Conservation (phyloP, 2,888 invertebrate genomes). For the Meganola albula region DNA sequence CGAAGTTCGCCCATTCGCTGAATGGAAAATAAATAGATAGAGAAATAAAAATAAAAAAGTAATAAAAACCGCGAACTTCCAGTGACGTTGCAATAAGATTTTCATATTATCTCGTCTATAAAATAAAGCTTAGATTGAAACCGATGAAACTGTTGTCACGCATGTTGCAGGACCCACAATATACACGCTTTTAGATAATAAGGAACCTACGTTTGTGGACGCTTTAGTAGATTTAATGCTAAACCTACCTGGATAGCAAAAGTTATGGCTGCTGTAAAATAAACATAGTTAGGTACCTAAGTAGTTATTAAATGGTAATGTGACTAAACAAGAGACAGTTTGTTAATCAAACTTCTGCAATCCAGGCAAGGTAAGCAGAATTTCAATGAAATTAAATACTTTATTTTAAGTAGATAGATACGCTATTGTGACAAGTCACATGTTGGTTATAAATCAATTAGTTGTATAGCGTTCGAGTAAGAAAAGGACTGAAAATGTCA, state of each 20-base stretch:
- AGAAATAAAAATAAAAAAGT: conserved; percentile 32
- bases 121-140: conserved; percentile 36
- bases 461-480: conserved; percentile 50
- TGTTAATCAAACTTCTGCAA: conserved; percentile 20
- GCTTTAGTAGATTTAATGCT: conserved; percentile 30
- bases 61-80: conserved; percentile 50
- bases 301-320: too few species aligned
- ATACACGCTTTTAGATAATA: conserved; percentile 24
- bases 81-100: conserved; percentile 45
- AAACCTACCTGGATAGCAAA: too few species aligned
- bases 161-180: conserved; percentile 24
- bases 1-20: conserved; percentile 25
- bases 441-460: conserved; percentile 51
- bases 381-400: conserved; percentile 25
- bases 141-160: conserved; percentile 18
- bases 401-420: conserved; percentile 40
- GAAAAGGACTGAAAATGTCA: conserved; percentile 52
- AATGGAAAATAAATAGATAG: conserved; percentile 25
- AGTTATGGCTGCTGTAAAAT: too few species aligned
- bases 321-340: too few species aligned
- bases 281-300: too few species aligned
- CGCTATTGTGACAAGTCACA: conserved; percentile 38
- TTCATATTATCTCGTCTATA: conserved; percentile 42
- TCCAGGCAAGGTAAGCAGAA: conserved; percentile 25
- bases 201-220: conserved; percentile 30